These are phyloP conservation scores for Drosophila formosana DNA, from an alignment of 2,888 invertebrate species.

Conservation along the genomic window DNA sequence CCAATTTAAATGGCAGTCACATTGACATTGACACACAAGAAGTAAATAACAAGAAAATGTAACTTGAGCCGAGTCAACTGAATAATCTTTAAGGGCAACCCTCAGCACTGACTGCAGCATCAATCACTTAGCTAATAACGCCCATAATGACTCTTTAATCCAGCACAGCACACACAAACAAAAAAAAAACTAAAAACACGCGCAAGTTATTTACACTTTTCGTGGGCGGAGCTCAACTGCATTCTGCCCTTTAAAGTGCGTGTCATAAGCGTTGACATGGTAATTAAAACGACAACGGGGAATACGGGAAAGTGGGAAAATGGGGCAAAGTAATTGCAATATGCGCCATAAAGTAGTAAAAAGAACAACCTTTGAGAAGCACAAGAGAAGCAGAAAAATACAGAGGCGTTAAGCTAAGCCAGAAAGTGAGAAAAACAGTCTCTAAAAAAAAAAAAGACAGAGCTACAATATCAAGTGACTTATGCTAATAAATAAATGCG, in stretches of 20 bases:
- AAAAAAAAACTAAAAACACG: no score
- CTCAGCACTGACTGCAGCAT: slow-evolving; percentile 2
- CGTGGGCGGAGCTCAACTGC: background rate
- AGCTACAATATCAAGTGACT: no score
- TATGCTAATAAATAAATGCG: no score
- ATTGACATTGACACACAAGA: slow-evolving; percentile 26
- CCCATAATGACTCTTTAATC: background rate
- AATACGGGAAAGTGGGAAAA: background rate
- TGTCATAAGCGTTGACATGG: slow-evolving; percentile 12
- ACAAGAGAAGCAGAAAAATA: no score
- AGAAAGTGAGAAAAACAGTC: no score
- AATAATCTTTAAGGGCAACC: slow-evolving; percentile 14
- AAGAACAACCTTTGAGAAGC: no score
- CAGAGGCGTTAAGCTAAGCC: no score
- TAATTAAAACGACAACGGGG: background rate
- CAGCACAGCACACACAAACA: background rate
- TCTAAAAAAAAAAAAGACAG: no score
- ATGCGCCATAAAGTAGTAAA: background rate
- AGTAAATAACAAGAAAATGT: background rate
- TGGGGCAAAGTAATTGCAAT: slow-evolving; percentile 1
- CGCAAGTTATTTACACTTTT: background rate
- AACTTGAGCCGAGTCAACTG: slow-evolving; percentile 3
- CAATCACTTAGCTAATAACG: slow-evolving; percentile 13
- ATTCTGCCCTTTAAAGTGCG: slow-evolving; percentile 6
- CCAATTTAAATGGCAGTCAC: slow-evolving; percentile 23